Percentiles rank a stretch among this genome's conserved stretches.
phyloP scores from a whole-genome alignment of 2,888 invertebrate species.

The Pammene fasciana region DNA sequence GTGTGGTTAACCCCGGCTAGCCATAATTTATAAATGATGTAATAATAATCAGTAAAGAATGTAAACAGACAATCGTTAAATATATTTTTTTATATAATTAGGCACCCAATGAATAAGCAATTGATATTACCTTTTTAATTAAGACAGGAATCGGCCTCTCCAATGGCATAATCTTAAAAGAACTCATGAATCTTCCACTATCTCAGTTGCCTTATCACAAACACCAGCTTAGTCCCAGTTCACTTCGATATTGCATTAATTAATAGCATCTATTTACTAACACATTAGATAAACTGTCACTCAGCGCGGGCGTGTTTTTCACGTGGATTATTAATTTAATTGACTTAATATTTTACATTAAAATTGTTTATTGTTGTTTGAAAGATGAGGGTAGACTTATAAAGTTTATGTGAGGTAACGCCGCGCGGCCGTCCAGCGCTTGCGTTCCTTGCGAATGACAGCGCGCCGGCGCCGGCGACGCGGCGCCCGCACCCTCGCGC shows the following conservation, averaged over 20 bases:
- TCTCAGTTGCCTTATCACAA: constrained; percentile 60
- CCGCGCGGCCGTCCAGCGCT: constrained; percentile 66
- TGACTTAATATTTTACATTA: constrained; percentile 44
- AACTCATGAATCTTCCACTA: constrained; percentile 61
- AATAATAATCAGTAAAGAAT: neutral
- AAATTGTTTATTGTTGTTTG: constrained; percentile 44
- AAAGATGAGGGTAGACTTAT: constrained; percentile 56
- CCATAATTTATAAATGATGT: too few relatives aligned
- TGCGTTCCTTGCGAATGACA: constrained; percentile 69
- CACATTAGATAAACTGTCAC: constrained; percentile 69
- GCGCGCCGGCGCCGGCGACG: constrained; percentile 42
- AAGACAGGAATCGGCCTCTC: constrained; percentile 75
- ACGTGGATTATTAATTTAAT: constrained; percentile 38
- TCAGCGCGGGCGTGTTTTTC: constrained; percentile 53
- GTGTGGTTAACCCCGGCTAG: too few relatives aligned
- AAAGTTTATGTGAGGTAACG: constrained; percentile 45
- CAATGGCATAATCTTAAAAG: constrained; percentile 73
- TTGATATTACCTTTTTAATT: constrained; percentile 71
- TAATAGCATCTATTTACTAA: constrained; percentile 58
- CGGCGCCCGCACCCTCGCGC: constrained; percentile 51
- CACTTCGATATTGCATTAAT: constrained; percentile 60
- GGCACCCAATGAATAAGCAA: neutral
- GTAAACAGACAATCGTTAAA: constrained; percentile 1
- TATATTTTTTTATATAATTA: neutral
- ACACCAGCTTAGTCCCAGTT: constrained; percentile 53